A percentile compares a stretch with the other conserved stretches of the same genome.
Conservation (phyloP, 2,113 vertebrate species). For the Corydoras sp. region DNA sequence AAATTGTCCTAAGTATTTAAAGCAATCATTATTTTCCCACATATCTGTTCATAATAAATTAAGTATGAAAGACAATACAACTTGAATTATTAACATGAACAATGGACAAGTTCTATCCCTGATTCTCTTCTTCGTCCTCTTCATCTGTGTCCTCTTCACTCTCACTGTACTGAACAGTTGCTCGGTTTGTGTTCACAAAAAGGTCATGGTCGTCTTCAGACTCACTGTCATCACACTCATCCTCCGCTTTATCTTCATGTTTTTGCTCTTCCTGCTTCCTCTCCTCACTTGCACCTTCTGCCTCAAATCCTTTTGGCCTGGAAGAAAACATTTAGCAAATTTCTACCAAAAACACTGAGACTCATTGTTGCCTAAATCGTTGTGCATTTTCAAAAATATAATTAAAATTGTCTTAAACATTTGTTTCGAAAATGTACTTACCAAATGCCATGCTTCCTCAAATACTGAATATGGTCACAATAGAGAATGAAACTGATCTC, state of each 20-base stretch:
- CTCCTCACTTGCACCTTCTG: constrained; percentile 32
- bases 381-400: too few relatives aligned
- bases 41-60: too few relatives aligned
- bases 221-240: constrained; percentile 47
- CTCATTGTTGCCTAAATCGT: neutral
- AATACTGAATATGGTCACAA: constrained; percentile 76
- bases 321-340: neutral
- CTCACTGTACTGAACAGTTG: constrained; percentile 72
- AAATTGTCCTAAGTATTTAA: too few relatives aligned
- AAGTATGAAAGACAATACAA: too few relatives aligned
- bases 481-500: constrained; percentile 84
- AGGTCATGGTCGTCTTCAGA: constrained; percentile 77
- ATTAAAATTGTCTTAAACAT: too few relatives aligned
- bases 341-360: neutral
- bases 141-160: constrained; percentile 71
- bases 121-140: constrained; percentile 46
- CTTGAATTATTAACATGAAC: too few relatives aligned
- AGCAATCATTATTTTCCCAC: too few relatives aligned
- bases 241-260: constrained; percentile 33
- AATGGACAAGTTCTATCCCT: neutral
- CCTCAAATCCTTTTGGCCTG: constrained; percentile 60
- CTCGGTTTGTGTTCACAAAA: constrained; percentile 85
- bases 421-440: constrained; percentile 48
- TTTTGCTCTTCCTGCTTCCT: constrained; percentile 29
- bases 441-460: constrained; percentile 75